These are phyloP conservation scores for Calosoma granatense DNA, from an alignment of 1,140 invertebrate genomes.

Conservation along the genomic window DNA sequence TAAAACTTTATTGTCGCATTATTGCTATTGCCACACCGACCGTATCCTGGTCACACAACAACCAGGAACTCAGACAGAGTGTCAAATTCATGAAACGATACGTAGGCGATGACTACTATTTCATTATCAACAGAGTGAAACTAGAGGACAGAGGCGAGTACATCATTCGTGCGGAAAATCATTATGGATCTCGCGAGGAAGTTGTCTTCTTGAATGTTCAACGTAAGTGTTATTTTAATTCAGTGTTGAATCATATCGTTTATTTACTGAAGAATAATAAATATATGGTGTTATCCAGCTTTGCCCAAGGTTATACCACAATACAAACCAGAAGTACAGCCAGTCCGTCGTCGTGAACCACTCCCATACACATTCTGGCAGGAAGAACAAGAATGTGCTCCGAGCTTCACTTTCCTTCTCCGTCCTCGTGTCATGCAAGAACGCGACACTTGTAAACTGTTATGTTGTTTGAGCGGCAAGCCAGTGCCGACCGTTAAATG, in stretches of 20 bases:
- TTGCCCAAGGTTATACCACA: slow-evolving; percentile 70
- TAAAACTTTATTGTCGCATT: slow-evolving; percentile 94
- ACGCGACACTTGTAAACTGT: slow-evolving; percentile 87
- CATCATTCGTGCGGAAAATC: slow-evolving; percentile 93
- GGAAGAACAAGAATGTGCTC: slow-evolving; percentile 80
- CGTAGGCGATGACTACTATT: slow-evolving; percentile 89
- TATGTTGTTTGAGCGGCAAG: slow-evolving; percentile 90
- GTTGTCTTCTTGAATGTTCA: slow-evolving; percentile 96
- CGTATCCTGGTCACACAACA: slow-evolving; percentile 91
- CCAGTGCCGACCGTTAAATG: slow-evolving; percentile 85
- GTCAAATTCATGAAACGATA: slow-evolving; percentile 99
- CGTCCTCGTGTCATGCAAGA: slow-evolving; percentile 96
- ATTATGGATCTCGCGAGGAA: slow-evolving; percentile 93
- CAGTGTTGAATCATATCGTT: slow-evolving; percentile 4
- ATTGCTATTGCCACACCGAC: slow-evolving; percentile 90
- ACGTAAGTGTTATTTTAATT: slow-evolving; percentile 50
- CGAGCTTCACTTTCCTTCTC: slow-evolving; percentile 93
- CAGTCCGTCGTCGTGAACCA: slow-evolving; percentile 64
- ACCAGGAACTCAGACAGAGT: slow-evolving; percentile 88
- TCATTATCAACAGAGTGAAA: slow-evolving; percentile 93
- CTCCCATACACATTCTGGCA: slow-evolving; percentile 80
- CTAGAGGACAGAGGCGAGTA: slow-evolving; percentile 95
- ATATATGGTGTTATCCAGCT: slow-evolving; percentile 41
- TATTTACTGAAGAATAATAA: not conserved
- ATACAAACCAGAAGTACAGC: slow-evolving; percentile 63